phyloP scores from a whole-genome alignment of 2,797 vertebrate genomes.

The Leptodactylus fallax region DNA sequence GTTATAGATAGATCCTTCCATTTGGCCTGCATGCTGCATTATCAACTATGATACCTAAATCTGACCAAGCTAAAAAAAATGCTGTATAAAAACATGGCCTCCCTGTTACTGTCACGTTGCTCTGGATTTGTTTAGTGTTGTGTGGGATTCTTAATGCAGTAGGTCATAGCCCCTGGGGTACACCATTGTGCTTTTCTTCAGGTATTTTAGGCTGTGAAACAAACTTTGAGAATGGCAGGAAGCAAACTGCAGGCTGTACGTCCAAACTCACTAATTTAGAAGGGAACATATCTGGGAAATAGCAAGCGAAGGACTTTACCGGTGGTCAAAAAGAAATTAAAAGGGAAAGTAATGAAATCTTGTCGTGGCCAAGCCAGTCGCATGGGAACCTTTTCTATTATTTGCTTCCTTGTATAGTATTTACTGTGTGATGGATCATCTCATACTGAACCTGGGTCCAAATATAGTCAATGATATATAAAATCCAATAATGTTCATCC shows the following conservation, averaged over 20 bases:
- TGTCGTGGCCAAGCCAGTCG: neutral
- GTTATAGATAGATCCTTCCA: neutral
- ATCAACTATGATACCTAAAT: neutral
- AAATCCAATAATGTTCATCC: too few relatives aligned
- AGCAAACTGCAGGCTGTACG: slow-evolving; percentile 73
- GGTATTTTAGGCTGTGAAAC: slow-evolving; percentile 75
- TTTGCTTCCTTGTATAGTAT: too few relatives aligned
- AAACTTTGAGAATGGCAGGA: slow-evolving; percentile 75
- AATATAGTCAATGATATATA: neutral
- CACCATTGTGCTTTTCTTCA: slow-evolving; percentile 70
- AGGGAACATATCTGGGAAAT: slow-evolving; percentile 64
- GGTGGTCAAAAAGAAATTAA: slow-evolving; percentile 8
- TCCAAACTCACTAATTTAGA: slow-evolving; percentile 73
- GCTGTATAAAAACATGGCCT: neutral
- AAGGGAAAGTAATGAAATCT: slow-evolving; percentile 41
- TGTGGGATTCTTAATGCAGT: slow-evolving; percentile 45
- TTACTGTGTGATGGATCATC: neutral
- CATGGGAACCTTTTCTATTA: neutral
- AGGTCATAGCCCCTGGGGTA: slow-evolving; percentile 69
- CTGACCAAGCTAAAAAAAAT: neutral
- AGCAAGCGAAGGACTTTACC: slow-evolving; percentile 56
- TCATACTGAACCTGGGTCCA: neutral
- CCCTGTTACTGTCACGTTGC: neutral
- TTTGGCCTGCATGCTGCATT: neutral
- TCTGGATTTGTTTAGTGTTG: neutral